Conservation (phyloP, 37 sponge, comb jelly and placozoan genomes). For the Petrosia ficiformis region DNA sequence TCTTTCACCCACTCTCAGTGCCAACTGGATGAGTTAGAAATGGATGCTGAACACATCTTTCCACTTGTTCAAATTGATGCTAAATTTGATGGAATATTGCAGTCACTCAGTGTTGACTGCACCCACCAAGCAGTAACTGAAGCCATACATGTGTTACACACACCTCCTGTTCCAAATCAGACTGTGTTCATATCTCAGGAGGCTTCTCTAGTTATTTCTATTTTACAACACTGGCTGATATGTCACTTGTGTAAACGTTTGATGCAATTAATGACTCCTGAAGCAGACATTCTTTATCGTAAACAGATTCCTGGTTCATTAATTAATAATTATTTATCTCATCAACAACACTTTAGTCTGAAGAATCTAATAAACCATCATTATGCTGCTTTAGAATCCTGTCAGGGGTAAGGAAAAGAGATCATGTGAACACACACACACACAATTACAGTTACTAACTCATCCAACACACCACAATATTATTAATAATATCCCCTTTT, state of each 20-base stretch:
- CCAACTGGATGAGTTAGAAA: constrained; percentile 11
- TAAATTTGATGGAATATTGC: constrained; percentile 28
- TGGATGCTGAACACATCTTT: constrained; percentile 30
- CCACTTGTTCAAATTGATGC: constrained; percentile 23
- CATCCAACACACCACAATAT: too few species aligned
- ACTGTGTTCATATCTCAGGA: background rate
- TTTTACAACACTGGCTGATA: constrained; percentile 66
- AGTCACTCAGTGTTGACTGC: constrained; percentile 12
- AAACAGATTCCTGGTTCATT: constrained; percentile 57
- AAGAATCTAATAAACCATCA: constrained; percentile 48
- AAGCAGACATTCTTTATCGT: constrained; percentile 57
- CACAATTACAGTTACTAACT: too few species aligned
- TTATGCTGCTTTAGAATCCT: constrained; percentile 7
- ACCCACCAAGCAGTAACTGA: constrained; percentile 34
- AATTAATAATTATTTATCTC: constrained; percentile 61
- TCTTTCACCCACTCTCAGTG: too few species aligned
- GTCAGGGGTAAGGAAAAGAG: constrained; percentile 14
- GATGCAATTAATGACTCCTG: constrained; percentile 77
- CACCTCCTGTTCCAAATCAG: background rate
- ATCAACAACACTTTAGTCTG: constrained; percentile 84
- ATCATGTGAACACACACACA: too few species aligned
- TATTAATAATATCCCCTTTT: too few species aligned
- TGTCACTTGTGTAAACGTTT: constrained; percentile 45
- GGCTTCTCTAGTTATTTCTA: constrained; percentile 42
- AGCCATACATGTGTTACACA: constrained; percentile 14